Conservation (phyloP, 2,797 vertebrate genomes). For the Pyrocephalus nanus region DNA sequence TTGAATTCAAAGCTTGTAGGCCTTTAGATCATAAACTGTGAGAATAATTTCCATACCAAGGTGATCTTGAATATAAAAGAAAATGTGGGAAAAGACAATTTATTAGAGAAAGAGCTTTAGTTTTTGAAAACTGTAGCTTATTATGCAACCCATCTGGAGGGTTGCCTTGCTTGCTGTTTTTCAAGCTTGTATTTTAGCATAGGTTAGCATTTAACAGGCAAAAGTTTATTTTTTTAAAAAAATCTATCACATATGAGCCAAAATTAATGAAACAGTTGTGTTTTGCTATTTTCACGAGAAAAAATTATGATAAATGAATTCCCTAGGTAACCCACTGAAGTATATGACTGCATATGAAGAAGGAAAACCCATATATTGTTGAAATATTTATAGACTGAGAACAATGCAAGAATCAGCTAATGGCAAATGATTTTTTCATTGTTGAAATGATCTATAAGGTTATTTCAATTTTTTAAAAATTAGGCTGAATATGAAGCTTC, state of each 20-base stretch:
- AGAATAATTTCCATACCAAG: background rate
- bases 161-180: background rate
- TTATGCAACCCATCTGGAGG: background rate
- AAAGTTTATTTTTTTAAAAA: background rate
- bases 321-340: background rate
- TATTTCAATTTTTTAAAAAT: background rate
- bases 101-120: background rate
- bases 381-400: background rate
- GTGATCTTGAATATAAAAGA: background rate
- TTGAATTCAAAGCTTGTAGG: background rate
- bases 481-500: background rate
- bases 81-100: background rate
- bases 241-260: background rate
- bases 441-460: background rate
- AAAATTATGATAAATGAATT: background rate
- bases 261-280: background rate
- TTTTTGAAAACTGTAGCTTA: background rate
- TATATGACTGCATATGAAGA: background rate
- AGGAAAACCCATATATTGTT: background rate
- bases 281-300: background rate
- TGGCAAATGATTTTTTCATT: background rate
- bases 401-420: background rate
- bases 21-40: background rate
- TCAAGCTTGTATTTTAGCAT: background rate
- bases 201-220: background rate